Evolutionary conservation across 2,888 invertebrate species (phyloP), one percentile per base, ranked within the genome.

Genomic region (Tiphia femorata): DNA sequence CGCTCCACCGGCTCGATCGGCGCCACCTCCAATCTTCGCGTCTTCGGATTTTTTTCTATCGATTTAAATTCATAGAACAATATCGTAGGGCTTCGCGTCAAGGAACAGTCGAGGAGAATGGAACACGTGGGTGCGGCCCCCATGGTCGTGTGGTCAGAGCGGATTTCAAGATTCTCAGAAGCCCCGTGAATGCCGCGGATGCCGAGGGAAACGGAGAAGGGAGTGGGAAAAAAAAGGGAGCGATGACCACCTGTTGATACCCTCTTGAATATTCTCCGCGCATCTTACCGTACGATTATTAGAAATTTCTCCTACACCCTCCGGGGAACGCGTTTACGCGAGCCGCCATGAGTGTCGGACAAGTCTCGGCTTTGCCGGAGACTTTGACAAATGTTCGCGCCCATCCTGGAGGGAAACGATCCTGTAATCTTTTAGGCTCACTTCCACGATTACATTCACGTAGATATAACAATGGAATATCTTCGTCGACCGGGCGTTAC

Each of bases 181-280:
- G 64, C 51, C 44, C 49, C 41, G 46, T 56, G 57, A 70, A 70
- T 57, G 21, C 51, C 53, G 57, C 54, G 58, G 55, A 57, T 52
- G 59, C 58, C 51, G 55, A 44, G 53, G 49, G 52, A 40, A 62
- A 47, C 54, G 50, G 50, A 21, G 40, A 41, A 30, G 19, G 19
- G 7, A 59, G 60, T 46, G 53, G 14, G 38, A 44, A 62, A 66
- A 69, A 70, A 73, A 74, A 68, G 59, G 53, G 53, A 49, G 29
- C 58, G 58, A 61, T 68, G 60, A 65, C 72, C 77, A 78, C 78
- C 76, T 78, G 78, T 78, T 78, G 79, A 77, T 76, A 67, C 61
- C 38, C 57, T 67, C 67, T 67, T 70, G 70, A 69, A 71, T 72
- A 77, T 71, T 68, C 68, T 67, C 66, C 61, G 65, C 63, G 71